Percentiles rank a stretch among this genome's conserved stretches.
These are phyloP conservation scores for Epinephelus malabaricus DNA, from an alignment of 2,797 vertebrate genomes.

Conservation along the genomic window DNA sequence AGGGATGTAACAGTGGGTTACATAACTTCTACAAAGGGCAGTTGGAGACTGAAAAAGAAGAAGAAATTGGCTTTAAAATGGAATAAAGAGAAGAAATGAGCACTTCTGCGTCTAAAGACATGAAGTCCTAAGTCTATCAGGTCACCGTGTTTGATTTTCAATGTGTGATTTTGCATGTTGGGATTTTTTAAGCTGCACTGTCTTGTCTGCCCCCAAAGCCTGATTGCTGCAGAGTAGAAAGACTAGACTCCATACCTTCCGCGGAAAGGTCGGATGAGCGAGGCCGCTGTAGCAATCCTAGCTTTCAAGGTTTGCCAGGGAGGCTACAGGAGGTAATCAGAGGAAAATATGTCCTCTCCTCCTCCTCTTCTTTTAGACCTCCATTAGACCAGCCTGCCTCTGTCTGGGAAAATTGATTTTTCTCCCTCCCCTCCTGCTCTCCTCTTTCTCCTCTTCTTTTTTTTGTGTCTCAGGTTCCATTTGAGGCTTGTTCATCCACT, in stretches of 20 bases:
- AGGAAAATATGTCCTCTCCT: constrained; percentile 86
- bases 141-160: constrained; percentile 36
- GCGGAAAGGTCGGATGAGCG: constrained; percentile 61
- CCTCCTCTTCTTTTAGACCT: constrained; percentile 84
- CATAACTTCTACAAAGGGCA: constrained; percentile 47
- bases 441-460: constrained; percentile 55
- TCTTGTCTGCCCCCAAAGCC: constrained; percentile 28
- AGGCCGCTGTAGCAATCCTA: constrained; percentile 54
- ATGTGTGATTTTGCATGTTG: constrained; percentile 40
- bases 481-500: constrained; percentile 79
- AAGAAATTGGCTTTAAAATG: constrained; percentile 35
- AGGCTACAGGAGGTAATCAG: constrained; percentile 85
- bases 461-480: constrained; percentile 80
- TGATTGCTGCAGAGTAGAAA: constrained; percentile 37
- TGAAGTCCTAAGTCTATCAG: constrained; percentile 1
- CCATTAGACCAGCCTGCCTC: constrained; percentile 84
- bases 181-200: background rate
- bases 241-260: constrained; percentile 43
- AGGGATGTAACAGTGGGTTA: constrained; percentile 50
- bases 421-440: constrained; percentile 66
- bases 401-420: constrained; percentile 87
- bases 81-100: constrained; percentile 13
- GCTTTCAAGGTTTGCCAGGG: constrained; percentile 80
- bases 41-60: constrained; percentile 29
- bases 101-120: constrained; percentile 12